Base-by-base conservation (phyloP, 2,888 invertebrate species). In the Drosophila macrothrix region DNA sequence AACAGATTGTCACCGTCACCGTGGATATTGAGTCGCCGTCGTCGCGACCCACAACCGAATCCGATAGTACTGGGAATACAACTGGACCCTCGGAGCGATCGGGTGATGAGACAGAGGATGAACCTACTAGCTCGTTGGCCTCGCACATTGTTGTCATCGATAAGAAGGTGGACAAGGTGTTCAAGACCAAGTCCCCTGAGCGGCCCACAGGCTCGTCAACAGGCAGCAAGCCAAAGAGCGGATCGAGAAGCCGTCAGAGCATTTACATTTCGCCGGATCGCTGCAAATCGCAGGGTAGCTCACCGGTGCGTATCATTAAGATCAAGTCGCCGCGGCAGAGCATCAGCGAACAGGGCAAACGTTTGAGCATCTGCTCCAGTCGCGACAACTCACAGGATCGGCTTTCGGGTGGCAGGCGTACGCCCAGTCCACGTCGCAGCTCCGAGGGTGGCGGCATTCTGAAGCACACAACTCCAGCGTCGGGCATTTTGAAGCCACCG, bases 191-290 rank as follows among this genome's bases (percentile, higher is more conserved):
- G 69, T 88, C 92, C 0, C 89, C 87, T 3, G 87, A 88, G 31
- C 78, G 89, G 1, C 59, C 74, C 0, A 29, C 22, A 4, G 58
- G 67, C 14, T 80, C 72, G 10, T 29, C 54, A 14, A 33, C 55
- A 1, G 77, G 85, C 49, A 72, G 77, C 16, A 92, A 91, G 41
- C 76, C 84, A 1, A 93, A 92, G 67, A 74, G 76, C 7, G 83
- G 78, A 22, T 29, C 41, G 90, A 92, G 65, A 22, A 58, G 43
- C 29, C 94, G 95, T 10, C 94, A 94, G 70, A 95, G 94, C 56
- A 94, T 95, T 35, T 95, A 95, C 79, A 94, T 95, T 68, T 95
- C 95, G 0, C 93, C 93, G 1, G 93, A 93, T 79, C 93, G 93
- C 28, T 91, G 92, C 66, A 93, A 93, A 63, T 93, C 93, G 16